Base-by-base conservation (phyloP, 1,140 invertebrate genomes). In the Formica selysi region DNA sequence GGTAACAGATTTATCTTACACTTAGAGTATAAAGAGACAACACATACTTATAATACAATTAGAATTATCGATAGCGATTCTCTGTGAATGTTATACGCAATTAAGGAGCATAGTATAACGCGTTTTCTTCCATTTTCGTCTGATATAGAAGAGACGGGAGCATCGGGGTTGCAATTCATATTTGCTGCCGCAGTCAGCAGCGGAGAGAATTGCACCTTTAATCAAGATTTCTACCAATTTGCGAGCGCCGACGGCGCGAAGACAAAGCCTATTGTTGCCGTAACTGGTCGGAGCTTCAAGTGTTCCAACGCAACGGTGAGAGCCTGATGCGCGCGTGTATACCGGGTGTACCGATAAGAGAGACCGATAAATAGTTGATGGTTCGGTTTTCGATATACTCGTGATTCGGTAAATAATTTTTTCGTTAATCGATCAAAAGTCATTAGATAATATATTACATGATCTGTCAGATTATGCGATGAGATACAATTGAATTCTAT, bases 211-310 rank as follows among this genome's bases (percentile, higher is more conserved):
- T 94, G 93, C 94, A 95, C 94, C 94, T 95, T 95, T 95, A 95
- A 95, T 95, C 94, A 95, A 95, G 94, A 95, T 95, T 95, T 95
- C 94, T 95, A 95, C 94, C 94, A 95, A 95, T 95, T 95, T 95
- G 93, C 91, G 92, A 94, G 93, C 90, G 93, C 93, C 93, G 94
- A 94, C 94, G 94, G 93, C 92, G 93, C 93, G 92, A 95, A 95
- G 94, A 95, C 94, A 95, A 95, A 95, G 94, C 92, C 94, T 91
- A 95, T 95, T 95, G 94, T 95, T 95, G 93, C 92, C 93, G 93
- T 95, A 95, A 95, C 94, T 95, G 94, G 94, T 94, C 94, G 94
- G 94, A 93, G 94, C 91, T 95, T 94, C 93, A 95, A 95, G 94
- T 95, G 94, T 92, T 94, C 93, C 93, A 93, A 92, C 92, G 92